Evolutionary conservation across 2,113 vertebrate genomes (phyloP).

Genomic region (Mellivora capensis): DNA sequence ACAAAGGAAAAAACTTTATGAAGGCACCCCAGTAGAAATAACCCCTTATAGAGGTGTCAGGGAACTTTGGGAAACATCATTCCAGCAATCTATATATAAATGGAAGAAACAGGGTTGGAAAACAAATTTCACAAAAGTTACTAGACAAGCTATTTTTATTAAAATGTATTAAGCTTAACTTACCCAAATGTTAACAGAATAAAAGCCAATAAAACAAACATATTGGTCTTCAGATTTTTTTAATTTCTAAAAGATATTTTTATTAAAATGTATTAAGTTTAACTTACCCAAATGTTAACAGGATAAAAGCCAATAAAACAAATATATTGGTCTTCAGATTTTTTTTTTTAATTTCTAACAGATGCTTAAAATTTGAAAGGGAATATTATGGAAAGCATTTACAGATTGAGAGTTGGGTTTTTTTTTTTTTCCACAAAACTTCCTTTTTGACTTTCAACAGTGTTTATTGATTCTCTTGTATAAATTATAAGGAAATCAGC

Average conservation of each 20-base stretch:
- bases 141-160: background rate
- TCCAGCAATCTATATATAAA: background rate
- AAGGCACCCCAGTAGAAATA: background rate
- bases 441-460: background rate
- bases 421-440: background rate
- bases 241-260: background rate
- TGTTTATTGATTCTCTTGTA: background rate
- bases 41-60: accelerated
- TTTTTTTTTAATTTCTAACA: background rate
- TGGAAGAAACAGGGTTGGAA: background rate
- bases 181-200: background rate
- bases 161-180: background rate
- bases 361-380: background rate
- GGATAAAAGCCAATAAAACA: background rate
- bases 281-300: background rate
- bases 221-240: background rate
- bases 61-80: background rate
- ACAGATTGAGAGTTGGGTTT: background rate
- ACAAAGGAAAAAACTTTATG: background rate
- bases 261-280: background rate
- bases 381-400: background rate
- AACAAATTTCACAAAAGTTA: background rate
- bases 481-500: background rate
- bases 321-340: background rate
- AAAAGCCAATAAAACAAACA: background rate